phyloP scores from a whole-genome alignment of 2,888 invertebrate species.

The Dicycla oo region DNA sequence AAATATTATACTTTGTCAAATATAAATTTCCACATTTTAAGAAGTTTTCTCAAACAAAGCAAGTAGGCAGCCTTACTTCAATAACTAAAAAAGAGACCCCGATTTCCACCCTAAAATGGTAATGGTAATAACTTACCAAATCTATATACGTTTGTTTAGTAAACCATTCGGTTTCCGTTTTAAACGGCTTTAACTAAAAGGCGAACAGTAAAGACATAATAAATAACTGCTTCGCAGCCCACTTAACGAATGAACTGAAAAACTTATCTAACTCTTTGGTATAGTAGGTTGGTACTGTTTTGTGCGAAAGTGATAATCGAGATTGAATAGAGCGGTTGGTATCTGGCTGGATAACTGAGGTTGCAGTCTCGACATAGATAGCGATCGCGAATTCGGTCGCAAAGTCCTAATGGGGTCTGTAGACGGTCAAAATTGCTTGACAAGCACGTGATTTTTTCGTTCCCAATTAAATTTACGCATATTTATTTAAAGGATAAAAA shows the following conservation, averaged over 20 bases:
- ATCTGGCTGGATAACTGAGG: too few species aligned
- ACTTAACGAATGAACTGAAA: slow-evolving; percentile 89
- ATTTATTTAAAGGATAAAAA: too few species aligned
- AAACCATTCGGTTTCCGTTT: slow-evolving; percentile 69
- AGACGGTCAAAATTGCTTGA: too few species aligned
- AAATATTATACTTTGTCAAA: not conserved
- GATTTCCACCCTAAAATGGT: slow-evolving; percentile 17
- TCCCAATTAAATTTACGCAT: too few species aligned
- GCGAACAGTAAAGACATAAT: slow-evolving; percentile 78
- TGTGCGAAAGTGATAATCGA: slow-evolving; percentile 50
- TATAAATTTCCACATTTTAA: too few species aligned
- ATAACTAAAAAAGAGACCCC: slow-evolving; percentile 2
- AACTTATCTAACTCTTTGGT: slow-evolving; percentile 83
- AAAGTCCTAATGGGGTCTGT: too few species aligned
- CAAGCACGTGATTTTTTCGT: too few species aligned
- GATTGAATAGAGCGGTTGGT: not conserved
- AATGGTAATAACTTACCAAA: slow-evolving; percentile 39
- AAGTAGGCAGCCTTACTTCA: not conserved
- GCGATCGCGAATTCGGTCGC: too few species aligned
- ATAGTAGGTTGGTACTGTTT: slow-evolving; percentile 58
- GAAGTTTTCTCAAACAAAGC: not conserved
- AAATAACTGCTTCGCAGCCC: slow-evolving; percentile 85
- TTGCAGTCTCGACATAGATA: too few species aligned
- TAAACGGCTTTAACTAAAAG: slow-evolving; percentile 78
- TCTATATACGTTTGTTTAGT: slow-evolving; percentile 51